A percentile compares a stretch with the other conserved stretches of the same genome.
phyloP scores from a whole-genome alignment of 2,797 vertebrate genomes.

The Molothrus aeneus region DNA sequence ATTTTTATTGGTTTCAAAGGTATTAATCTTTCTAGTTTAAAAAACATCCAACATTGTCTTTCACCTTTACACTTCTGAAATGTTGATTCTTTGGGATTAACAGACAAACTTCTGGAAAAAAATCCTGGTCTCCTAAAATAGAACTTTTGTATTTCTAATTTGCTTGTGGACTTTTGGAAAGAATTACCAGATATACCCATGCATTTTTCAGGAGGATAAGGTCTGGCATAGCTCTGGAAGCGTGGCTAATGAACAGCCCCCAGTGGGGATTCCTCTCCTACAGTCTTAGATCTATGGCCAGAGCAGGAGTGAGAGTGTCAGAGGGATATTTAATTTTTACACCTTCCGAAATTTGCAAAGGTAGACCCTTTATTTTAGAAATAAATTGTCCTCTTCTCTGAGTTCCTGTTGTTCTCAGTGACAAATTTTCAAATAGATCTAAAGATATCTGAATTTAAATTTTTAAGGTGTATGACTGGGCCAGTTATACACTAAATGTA shows the following conservation, averaged over 20 bases:
- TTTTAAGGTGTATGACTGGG: not conserved
- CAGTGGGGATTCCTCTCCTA: not conserved
- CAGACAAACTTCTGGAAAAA: not conserved
- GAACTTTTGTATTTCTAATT: not conserved
- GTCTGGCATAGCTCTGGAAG: not conserved
- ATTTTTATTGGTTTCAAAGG: not conserved
- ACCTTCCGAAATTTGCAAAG: not conserved
- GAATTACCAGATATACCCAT: not conserved
- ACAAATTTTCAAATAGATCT: not conserved
- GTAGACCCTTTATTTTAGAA: not conserved
- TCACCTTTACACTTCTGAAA: not conserved
- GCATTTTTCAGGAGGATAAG: not conserved
- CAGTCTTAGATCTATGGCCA: not conserved
- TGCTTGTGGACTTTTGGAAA: not conserved
- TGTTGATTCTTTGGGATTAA: not conserved
- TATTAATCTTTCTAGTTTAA: not conserved
- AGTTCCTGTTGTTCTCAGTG: not conserved
- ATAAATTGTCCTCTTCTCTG: not conserved
- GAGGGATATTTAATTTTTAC: not conserved
- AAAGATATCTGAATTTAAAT: not conserved
- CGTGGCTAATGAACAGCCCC: not conserved
- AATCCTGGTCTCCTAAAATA: not conserved
- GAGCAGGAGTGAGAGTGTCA: not conserved
- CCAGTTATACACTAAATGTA: not conserved
- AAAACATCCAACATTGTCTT: not conserved